phyloP scores from a whole-genome alignment of 2,113 vertebrate species.

The Paradoxurus hermaphroditus region DNA sequence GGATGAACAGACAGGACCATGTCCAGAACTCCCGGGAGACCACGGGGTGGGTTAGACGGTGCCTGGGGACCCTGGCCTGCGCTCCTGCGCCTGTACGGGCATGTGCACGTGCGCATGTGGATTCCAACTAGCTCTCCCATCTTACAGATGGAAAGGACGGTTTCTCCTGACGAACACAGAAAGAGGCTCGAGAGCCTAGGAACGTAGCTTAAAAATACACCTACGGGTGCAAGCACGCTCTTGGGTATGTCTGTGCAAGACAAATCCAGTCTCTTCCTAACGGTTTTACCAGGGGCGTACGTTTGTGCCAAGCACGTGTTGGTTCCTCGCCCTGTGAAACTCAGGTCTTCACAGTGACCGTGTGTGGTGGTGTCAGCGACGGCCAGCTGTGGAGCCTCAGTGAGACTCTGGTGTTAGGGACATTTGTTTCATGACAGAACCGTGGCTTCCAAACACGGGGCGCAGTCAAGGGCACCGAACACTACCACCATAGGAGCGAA shows the following conservation, averaged over 20 bases:
- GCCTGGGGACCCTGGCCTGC: rapidly evolving
- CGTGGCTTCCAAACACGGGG: rapidly evolving
- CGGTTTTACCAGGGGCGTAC: rapidly evolving
- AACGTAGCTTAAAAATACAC: too few species aligned
- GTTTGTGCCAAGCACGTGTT: neutral
- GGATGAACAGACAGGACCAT: neutral
- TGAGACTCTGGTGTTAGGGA: neutral
- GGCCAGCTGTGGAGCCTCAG: neutral
- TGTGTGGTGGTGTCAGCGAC: neutral
- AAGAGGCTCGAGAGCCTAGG: neutral
- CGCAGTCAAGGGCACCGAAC: neutral
- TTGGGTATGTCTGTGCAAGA: neutral
- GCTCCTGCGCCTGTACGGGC: neutral
- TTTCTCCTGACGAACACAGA: neutral
- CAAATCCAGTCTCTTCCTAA: rapidly evolving
- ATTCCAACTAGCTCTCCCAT: neutral
- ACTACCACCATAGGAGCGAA: neutral
- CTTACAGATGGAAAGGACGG: neutral
- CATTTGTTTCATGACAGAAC: neutral
- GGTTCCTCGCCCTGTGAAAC: rapidly evolving
- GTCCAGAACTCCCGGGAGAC: neutral
- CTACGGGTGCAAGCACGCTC: neutral
- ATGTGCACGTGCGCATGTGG: rapidly evolving
- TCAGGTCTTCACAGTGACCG: neutral
- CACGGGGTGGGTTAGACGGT: rapidly evolving